A percentile compares a stretch with the other conserved stretches of the same genome.
phyloP scores from a whole-genome alignment of 2,888 invertebrate genomes.

The Drosophila histrio region DNA sequence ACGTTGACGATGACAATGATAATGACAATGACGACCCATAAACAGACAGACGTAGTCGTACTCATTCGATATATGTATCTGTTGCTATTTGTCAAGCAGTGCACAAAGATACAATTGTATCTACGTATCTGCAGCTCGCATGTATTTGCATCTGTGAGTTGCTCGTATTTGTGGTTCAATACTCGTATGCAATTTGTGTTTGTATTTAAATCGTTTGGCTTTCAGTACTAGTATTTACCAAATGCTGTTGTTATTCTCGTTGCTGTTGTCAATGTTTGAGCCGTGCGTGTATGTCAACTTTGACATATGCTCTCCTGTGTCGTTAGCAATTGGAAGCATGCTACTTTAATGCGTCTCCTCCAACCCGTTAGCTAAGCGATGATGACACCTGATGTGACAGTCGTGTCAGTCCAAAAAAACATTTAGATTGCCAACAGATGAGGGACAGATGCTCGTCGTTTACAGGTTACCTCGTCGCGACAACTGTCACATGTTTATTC shows the following conservation, averaged over 20 bases:
- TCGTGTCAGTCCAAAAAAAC: conserved; percentile 17
- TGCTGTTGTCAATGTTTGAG: conserved; percentile 19
- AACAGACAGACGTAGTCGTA: conserved; percentile 14
- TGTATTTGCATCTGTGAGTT: conserved; percentile 8
- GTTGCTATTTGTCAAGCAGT: conserved; percentile 22
- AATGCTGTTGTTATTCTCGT: conserved; percentile 20
- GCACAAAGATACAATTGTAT: conserved; percentile 38
- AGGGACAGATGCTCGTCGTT: conserved; percentile 54
- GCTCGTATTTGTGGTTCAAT: conserved; percentile 15
- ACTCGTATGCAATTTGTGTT: conserved; percentile 39
- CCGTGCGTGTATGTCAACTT: conserved; percentile 52
- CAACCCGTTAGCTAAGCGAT: conserved; percentile 38
- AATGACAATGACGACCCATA: conserved; percentile 46
- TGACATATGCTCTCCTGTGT: conserved; percentile 64
- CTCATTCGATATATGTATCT: conserved; percentile 4
- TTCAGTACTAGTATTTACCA: conserved; percentile 15
- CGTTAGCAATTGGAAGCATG: conserved; percentile 52
- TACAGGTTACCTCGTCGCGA: conserved; percentile 34
- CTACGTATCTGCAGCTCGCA: conserved; percentile 24
- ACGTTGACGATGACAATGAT: conserved; percentile 21
- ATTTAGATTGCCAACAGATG: conserved; percentile 46
- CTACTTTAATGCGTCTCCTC: conserved; percentile 57
- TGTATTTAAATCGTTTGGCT: conserved; percentile 59
- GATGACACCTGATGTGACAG: conserved; percentile 43
- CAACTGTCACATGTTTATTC: conserved; percentile 57